Evolutionary conservation across 2,888 invertebrate genomes (phyloP).

Genomic region (Trilocha varians): DNA sequence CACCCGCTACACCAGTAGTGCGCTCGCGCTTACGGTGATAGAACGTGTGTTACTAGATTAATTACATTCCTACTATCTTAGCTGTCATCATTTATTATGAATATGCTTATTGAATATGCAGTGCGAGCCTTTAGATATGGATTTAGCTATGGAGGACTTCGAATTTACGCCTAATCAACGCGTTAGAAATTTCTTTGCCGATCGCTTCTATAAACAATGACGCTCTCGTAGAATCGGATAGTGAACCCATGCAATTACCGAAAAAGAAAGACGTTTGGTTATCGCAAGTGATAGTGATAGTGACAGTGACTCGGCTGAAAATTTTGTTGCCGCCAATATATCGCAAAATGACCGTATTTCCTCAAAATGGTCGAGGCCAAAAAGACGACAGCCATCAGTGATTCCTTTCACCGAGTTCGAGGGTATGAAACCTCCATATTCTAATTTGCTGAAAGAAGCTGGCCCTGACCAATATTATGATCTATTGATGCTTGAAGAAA

Average conservation of each 20-base stretch:
- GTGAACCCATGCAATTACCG: constrained; percentile 19
- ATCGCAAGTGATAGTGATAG: constrained; percentile 21
- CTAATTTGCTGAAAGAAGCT: constrained; percentile 20
- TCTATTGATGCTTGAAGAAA: constrained; percentile 22
- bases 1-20: constrained; percentile 13
- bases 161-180: constrained; percentile 21
- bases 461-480: constrained; percentile 19
- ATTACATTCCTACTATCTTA: constrained; percentile 20
- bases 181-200: constrained; percentile 19
- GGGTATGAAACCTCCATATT: constrained; percentile 14
- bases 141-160: constrained; percentile 16
- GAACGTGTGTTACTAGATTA: constrained; percentile 19
- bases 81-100: constrained; percentile 18
- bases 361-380: constrained; percentile 17
- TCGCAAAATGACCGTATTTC: constrained; percentile 19
- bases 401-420: constrained; percentile 17
- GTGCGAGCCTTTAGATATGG: constrained; percentile 19
- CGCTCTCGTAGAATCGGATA: constrained; percentile 17
- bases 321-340: constrained; percentile 23
- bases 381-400: constrained; percentile 21
- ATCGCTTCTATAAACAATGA: constrained; percentile 19
- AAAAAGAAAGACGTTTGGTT: constrained; percentile 22
- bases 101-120: constrained; percentile 20
- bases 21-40: constrained; percentile 13
- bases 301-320: constrained; percentile 21